A percentile compares a stretch with the other conserved stretches of the same genome.
Evolutionary conservation across 2,888 invertebrate species (phyloP).

Genomic region (Anoncus sp.): DNA sequence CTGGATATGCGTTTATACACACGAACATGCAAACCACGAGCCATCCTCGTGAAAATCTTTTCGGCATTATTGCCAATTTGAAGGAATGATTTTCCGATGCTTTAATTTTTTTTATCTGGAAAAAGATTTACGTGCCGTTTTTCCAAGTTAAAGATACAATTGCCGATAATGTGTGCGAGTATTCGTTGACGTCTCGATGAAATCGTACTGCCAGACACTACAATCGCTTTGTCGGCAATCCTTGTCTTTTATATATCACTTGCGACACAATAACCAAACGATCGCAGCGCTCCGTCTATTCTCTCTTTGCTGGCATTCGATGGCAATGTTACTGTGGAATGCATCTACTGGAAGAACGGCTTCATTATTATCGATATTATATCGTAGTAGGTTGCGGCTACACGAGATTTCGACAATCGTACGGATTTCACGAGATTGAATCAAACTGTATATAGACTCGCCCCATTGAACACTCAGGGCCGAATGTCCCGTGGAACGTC

Average conservation of each 20-base stretch:
- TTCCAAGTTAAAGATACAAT: not conserved
- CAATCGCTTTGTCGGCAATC: constrained; percentile 66
- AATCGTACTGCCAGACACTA: constrained; percentile 72
- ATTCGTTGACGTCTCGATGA: constrained; percentile 12
- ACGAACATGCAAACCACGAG: constrained; percentile 52
- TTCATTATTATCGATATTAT: constrained; percentile 45
- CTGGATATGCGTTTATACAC: constrained; percentile 55
- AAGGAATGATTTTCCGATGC: not conserved
- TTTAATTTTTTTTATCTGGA: not conserved
- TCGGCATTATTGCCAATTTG: constrained; percentile 30
- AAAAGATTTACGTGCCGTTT: not conserved
- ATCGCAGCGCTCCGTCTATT: constrained; percentile 57
- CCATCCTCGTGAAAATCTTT: constrained; percentile 43
- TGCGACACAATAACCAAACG: constrained; percentile 53
- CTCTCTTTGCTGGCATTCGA: constrained; percentile 63
- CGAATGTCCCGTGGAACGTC: constrained; percentile 36
- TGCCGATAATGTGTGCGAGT: not conserved
- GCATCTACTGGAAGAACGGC: constrained; percentile 66
- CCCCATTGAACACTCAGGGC: constrained; percentile 64
- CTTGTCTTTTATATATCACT: constrained; percentile 76
- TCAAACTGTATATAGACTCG: constrained; percentile 39
- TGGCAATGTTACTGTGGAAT: constrained; percentile 60
- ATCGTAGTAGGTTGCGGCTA: constrained; percentile 14
- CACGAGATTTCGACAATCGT: constrained; percentile 66
- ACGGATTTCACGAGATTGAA: constrained; percentile 71